Percentiles rank a stretch among this genome's conserved stretches.
These are phyloP conservation scores for Clostera curtula DNA, from an alignment of 2,888 invertebrate genomes.

Conservation along the genomic window DNA sequence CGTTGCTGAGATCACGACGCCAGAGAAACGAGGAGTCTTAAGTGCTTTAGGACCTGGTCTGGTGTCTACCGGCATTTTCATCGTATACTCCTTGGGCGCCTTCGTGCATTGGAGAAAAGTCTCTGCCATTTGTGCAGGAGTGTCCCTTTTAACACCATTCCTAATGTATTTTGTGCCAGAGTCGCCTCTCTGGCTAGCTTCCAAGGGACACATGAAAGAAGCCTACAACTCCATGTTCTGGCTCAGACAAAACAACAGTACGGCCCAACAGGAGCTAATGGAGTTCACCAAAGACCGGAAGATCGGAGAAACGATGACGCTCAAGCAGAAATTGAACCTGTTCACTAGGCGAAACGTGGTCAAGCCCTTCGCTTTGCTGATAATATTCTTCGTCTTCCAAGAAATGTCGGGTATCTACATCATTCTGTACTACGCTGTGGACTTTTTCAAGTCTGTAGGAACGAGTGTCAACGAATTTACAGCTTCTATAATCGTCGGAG, in stretches of 20 bases:
- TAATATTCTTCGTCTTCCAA: constrained; percentile 80
- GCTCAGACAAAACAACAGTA: constrained; percentile 77
- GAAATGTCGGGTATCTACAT: constrained; percentile 84
- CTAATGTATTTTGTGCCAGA: constrained; percentile 80
- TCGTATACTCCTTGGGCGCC: constrained; percentile 80
- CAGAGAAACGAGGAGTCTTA: constrained; percentile 79
- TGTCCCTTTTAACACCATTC: constrained; percentile 72
- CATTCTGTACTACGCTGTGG: constrained; percentile 82
- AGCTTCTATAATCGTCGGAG: constrained; percentile 81
- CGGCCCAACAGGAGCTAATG: constrained; percentile 78
- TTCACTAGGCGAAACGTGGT: constrained; percentile 74
- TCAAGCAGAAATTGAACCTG: constrained; percentile 52
- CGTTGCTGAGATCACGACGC: constrained; percentile 80
- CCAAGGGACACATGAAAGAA: constrained; percentile 74
- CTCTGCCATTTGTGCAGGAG: constrained; percentile 77
- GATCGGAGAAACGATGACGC: constrained; percentile 45
- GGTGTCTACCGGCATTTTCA: constrained; percentile 82
- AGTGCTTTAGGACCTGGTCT: constrained; percentile 81
- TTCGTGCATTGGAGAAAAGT: constrained; percentile 79
- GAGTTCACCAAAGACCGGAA: constrained; percentile 71
- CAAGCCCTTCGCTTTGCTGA: constrained; percentile 79
- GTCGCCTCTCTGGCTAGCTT: constrained; percentile 80
- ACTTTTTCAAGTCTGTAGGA: constrained; percentile 80
- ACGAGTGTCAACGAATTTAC: constrained; percentile 79
- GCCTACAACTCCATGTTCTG: constrained; percentile 78